Conservation (phyloP, 1,140 invertebrate species). For the Microplitis demolitor region DNA sequence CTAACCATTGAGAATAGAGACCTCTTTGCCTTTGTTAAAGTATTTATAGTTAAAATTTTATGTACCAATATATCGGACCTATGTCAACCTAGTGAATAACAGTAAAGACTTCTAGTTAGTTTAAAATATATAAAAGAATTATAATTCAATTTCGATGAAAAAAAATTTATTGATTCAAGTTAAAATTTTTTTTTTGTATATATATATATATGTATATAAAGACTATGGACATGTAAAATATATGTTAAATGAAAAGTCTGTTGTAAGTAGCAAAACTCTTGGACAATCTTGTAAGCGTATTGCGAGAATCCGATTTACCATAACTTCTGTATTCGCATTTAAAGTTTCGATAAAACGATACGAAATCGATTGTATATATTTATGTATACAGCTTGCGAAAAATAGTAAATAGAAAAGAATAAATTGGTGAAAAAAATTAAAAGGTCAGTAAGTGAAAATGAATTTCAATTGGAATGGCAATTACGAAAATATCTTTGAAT, state of each 20-base stretch:
- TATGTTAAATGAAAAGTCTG: neutral
- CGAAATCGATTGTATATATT: too few species aligned
- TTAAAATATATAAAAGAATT: too few species aligned
- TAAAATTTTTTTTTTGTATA: too few species aligned
- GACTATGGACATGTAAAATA: neutral
- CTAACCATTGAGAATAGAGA: too few species aligned
- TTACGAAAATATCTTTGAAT: neutral
- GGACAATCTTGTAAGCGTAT: neutral
- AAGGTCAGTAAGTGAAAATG: neutral
- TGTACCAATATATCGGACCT: too few species aligned
- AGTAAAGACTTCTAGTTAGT: too few species aligned
- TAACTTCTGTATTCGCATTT: neutral
- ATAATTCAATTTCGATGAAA: too few species aligned
- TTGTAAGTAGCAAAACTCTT: neutral
- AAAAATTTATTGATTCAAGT: too few species aligned
- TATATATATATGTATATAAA: neutral
- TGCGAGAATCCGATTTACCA: neutral
- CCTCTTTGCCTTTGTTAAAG: too few species aligned
- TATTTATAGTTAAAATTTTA: too few species aligned
- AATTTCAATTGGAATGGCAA: conserved; percentile 8
- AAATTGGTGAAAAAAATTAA: neutral
- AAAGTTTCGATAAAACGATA: too few species aligned
- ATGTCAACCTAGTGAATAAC: too few species aligned
- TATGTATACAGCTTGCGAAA: neutral
- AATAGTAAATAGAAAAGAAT: neutral